phyloP scores from a whole-genome alignment of 2,113 vertebrate species.

The Bucco capensis region DNA sequence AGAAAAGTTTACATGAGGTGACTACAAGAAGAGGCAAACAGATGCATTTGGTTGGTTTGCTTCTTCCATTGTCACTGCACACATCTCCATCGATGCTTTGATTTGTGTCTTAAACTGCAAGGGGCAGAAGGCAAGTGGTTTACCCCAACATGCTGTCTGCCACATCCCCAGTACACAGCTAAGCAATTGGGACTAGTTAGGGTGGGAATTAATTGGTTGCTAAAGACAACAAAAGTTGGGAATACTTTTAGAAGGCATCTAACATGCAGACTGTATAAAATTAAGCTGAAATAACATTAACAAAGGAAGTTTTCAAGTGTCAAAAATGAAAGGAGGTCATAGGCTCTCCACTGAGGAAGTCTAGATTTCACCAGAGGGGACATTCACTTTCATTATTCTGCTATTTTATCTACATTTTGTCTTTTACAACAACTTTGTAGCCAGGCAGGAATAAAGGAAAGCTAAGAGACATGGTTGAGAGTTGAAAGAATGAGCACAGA shows the following conservation, averaged over 20 bases:
- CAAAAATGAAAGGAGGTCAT: slow-evolving; percentile 2
- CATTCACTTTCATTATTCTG: not conserved
- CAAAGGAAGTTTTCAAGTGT: slow-evolving; percentile 3
- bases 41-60: not conserved
- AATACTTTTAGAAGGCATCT: not conserved
- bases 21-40: not conserved
- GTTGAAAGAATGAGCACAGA: slow-evolving; percentile 9
- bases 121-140: not conserved
- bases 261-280: not conserved
- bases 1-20: not conserved
- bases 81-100: not conserved
- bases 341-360: not conserved
- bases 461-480: not conserved
- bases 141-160: not conserved
- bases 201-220: not conserved
- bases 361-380: not conserved
- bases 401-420: not conserved
- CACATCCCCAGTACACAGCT: not conserved
- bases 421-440: not conserved
- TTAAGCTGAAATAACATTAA: not conserved
- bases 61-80: not conserved
- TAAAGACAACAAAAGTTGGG: not conserved
- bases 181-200: not conserved
- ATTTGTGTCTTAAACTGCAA: not conserved
- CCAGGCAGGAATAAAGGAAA: not conserved